A percentile compares a stretch with the other conserved stretches of the same genome.
Conservation (phyloP, 2,113 vertebrate species). For the Clinocottus analis region DNA sequence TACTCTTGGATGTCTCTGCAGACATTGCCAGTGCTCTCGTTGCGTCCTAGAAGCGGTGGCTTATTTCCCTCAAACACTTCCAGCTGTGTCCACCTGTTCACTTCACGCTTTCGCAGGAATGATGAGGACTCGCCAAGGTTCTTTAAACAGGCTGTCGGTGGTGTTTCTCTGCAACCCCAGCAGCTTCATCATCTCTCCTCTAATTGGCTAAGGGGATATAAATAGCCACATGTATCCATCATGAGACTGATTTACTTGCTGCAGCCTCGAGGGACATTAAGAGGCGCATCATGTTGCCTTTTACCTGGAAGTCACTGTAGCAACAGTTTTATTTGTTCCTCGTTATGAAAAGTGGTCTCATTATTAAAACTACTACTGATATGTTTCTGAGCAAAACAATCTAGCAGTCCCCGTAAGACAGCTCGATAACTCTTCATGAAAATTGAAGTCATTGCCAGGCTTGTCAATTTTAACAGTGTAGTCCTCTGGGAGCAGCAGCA, state of each 20-base stretch:
- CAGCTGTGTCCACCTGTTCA: conserved; percentile 28
- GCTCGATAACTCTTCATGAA: not conserved
- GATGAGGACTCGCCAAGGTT: conserved; percentile 7
- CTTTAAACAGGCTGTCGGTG: conserved; percentile 40
- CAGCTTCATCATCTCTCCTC: conserved; percentile 64
- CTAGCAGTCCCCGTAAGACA: not conserved
- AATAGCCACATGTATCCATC: conserved; percentile 71
- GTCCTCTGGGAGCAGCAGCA: conserved; percentile 31
- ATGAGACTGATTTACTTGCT: conserved; percentile 69
- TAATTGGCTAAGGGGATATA: conserved; percentile 77
- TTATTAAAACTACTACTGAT: not conserved
- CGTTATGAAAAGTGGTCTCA: not conserved
- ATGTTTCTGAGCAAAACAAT: conserved; percentile 14
- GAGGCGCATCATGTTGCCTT: conserved; percentile 20
- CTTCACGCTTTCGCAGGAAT: not conserved
- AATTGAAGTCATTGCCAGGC: conserved; percentile 22
- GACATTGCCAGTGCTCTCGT: not conserved
- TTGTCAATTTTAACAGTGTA: conserved; percentile 41
- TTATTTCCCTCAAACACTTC: not conserved
- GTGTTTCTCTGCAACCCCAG: conserved; percentile 51
- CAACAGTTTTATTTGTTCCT: not conserved
- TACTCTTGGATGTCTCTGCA: not conserved
- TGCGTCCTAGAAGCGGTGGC: not conserved
- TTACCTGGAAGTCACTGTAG: not conserved
- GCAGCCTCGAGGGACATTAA: conserved; percentile 39